Evolutionary conservation across 2,888 invertebrate genomes (phyloP), one percentile per base, ranked within the genome.

Genomic region (Corbicula japonica): DNA sequence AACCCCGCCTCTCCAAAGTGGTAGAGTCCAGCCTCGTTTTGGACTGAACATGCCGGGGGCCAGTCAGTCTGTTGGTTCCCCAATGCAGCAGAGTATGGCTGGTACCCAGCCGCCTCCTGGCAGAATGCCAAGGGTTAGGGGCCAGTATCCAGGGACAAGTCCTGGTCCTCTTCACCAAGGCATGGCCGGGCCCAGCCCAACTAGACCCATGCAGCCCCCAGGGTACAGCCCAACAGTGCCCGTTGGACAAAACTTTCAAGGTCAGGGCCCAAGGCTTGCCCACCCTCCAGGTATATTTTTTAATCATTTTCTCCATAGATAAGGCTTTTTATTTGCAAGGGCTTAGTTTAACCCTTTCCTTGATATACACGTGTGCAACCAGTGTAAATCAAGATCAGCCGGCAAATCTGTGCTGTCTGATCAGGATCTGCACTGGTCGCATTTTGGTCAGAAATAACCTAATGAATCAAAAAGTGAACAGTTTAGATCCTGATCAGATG

Each of bases 121-220:
- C 35, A 58, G 68, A 58, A 80, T 87, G 58, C 83, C 86, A 23
- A 38, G 52, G 28, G 18, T 28, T 35, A 34, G 84, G 15, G 66
- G 41, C 26, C 77, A 71, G 62, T 77, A 97, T 32, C 48, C 35
- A 30, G 65, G 65, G 15, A 15, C n/a, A 35, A 26, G 60, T 35
- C 46, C 46, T 28, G 46, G 46, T 21, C 48, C 58, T 15, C 15
- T 63, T n/a, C 52, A 44, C 21, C 72, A 62, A 50, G 46, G 34
- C 10, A 32, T 72, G 38, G n/a, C 28, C 1, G 44, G 23, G 41
- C 46, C 58, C 18, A 28, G 58, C 18, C 30, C 46, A 34, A 52
- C 41, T 23, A 41, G 63, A 34, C 54, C 63, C 12, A 35, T 26
- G 32, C 79, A 78, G 72, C 76, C 75, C 56, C 85, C 82, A 75